These are phyloP conservation scores for Bombus affinis DNA, from an alignment of 1,140 invertebrate genomes.

Conservation along the genomic window DNA sequence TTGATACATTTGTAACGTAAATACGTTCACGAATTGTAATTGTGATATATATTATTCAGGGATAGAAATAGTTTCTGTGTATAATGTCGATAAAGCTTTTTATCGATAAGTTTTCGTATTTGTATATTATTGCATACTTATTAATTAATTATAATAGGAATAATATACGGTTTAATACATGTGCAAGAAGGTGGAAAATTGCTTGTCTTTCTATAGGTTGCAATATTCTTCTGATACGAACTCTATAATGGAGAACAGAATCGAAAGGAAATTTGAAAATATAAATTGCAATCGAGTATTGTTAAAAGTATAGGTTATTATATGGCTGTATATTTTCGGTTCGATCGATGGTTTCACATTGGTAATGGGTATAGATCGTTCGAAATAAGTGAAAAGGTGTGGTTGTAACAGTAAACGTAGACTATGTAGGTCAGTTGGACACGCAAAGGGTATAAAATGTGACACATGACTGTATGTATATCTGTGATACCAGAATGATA, in stretches of 20 bases:
- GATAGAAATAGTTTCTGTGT: not conserved
- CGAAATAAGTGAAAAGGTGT: not conserved
- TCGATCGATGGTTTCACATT: not conserved
- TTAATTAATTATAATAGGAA: not conserved
- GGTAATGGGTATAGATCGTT: not conserved
- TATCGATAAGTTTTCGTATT: not conserved
- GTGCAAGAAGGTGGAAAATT: not conserved
- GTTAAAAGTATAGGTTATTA: not conserved
- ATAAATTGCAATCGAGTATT: not conserved
- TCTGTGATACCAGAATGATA: not conserved
- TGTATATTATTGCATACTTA: not conserved
- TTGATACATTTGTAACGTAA: not conserved
- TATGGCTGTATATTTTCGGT: not conserved
- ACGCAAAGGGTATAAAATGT: not conserved
- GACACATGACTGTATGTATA: too few relatives aligned
- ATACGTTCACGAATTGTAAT: not conserved
- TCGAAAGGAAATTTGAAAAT: not conserved
- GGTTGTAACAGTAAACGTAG: not conserved
- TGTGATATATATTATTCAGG: not conserved
- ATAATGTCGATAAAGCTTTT: not conserved
- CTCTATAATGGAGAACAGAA: not conserved
- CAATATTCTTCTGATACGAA: not conserved
- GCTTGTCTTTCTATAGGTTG: not conserved
- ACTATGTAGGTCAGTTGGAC: slow-evolving; percentile 18
- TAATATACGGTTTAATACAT: not conserved